These are phyloP conservation scores for Drosophila repleta DNA, from an alignment of 1,140 invertebrate genomes.

Conservation along the genomic window DNA sequence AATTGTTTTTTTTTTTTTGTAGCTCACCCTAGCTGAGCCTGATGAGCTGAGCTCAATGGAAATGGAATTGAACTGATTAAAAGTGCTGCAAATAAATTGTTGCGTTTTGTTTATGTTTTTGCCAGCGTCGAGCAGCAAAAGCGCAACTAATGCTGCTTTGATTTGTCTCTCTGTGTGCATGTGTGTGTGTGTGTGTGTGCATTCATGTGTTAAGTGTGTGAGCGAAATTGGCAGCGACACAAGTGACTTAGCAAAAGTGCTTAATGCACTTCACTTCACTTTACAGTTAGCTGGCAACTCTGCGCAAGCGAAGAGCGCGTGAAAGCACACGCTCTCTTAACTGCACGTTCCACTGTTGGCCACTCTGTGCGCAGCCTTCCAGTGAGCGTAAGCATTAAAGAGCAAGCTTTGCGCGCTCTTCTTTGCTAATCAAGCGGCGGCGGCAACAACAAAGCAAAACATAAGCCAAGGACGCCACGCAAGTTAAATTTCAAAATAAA, in stretches of 20 bases:
- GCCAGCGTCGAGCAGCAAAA: conserved; percentile 42
- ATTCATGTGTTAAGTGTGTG: conserved; percentile 43
- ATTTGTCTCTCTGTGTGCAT: conserved; percentile 43
- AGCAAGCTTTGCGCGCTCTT: conserved; percentile 15
- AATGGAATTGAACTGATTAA: conserved; percentile 16
- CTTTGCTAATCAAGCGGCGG: conserved; percentile 13
- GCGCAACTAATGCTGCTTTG: conserved; percentile 70
- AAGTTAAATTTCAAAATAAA: conserved; percentile 26
- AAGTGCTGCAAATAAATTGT: conserved; percentile 11
- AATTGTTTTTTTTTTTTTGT: conserved; percentile 42
- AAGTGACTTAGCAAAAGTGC: too few relatives aligned
- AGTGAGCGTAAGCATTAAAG: conserved; percentile 17
- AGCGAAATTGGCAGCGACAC: not conserved
- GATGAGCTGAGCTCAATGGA: conserved; percentile 12
- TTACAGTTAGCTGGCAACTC: conserved; percentile 30
- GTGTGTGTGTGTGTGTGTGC: conserved; percentile 7
- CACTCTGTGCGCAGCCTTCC: conserved; percentile 70
- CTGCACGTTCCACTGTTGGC: not conserved
- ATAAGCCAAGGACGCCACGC: conserved; percentile 8
- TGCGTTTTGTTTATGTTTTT: conserved; percentile 21
- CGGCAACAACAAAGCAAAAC: conserved; percentile 9
- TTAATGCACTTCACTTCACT: conserved; percentile 6
- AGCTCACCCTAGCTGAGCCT: conserved; percentile 32
- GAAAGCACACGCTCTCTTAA: conserved; percentile 29
- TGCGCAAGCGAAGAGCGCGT: conserved; percentile 18